phyloP scores from a whole-genome alignment of 2,888 invertebrate species.

The Miltochrista miniata region DNA sequence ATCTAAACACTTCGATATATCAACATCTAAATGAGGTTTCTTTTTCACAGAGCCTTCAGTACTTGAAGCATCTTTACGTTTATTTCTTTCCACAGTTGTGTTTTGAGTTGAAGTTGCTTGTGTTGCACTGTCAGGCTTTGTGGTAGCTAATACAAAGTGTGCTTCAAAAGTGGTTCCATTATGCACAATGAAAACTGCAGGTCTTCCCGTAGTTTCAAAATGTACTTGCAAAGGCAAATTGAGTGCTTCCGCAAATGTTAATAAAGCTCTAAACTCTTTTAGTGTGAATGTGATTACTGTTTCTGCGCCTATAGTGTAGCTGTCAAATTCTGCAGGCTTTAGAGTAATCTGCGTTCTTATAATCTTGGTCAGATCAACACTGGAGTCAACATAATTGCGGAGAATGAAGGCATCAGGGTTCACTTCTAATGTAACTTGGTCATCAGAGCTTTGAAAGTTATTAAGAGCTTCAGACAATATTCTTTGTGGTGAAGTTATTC shows the following conservation, averaged over 20 bases:
- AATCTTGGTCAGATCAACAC: slow-evolving; percentile 85
- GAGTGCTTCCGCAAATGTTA: slow-evolving; percentile 90
- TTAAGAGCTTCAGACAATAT: slow-evolving; percentile 89
- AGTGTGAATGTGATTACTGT: slow-evolving; percentile 92
- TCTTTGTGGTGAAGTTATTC: slow-evolving; percentile 85
- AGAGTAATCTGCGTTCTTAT: slow-evolving; percentile 91
- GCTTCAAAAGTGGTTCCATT: slow-evolving; percentile 90
- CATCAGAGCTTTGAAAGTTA: slow-evolving; percentile 91
- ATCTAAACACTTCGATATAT: slow-evolving; percentile 68
- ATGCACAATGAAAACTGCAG: slow-evolving; percentile 89
- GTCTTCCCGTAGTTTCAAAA: slow-evolving; percentile 91
- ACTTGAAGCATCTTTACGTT: slow-evolving; percentile 51
- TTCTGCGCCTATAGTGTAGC: slow-evolving; percentile 85
- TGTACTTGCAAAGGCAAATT: slow-evolving; percentile 87
- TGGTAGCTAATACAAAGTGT: slow-evolving; percentile 91
- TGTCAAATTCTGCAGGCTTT: slow-evolving; percentile 88
- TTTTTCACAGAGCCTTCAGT: slow-evolving; percentile 54
- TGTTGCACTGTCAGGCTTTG: slow-evolving; percentile 82
- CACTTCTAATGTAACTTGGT: slow-evolving; percentile 92
- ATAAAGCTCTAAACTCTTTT: slow-evolving; percentile 91
- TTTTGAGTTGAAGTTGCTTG: slow-evolving; percentile 66
- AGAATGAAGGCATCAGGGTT: slow-evolving; percentile 85
- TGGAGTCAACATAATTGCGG: slow-evolving; percentile 91
- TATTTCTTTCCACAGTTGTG: slow-evolving; percentile 59
- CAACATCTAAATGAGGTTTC: slow-evolving; percentile 66